Percentiles rank a stretch among this genome's conserved stretches.
Conservation (phyloP, 2,888 invertebrate species). For the Xanthia icteritia region DNA sequence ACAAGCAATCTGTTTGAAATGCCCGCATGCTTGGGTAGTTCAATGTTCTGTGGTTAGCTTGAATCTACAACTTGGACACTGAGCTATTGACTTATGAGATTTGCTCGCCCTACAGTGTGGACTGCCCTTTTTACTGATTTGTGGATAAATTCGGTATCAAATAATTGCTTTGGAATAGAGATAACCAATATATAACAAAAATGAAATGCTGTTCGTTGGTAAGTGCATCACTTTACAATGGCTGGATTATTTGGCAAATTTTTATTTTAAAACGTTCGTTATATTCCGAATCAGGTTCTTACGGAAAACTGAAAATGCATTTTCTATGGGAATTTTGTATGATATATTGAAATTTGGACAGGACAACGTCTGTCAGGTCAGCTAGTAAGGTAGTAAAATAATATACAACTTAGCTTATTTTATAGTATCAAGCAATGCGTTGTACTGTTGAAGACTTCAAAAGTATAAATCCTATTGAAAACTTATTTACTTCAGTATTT, state of each 20-base stretch:
- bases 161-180: neutral
- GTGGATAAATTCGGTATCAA: conserved; percentile 5
- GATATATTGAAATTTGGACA: no score
- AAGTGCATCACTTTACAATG: no score
- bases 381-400: no score
- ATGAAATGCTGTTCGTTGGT: neutral
- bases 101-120: neutral
- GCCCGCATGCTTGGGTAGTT: conserved; percentile 39
- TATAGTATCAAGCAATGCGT: no score
- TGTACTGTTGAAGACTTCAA: neutral
- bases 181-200: neutral
- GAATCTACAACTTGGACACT: conserved; percentile 32
- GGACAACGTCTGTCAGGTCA: no score
- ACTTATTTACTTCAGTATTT: no score
- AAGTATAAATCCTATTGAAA: no score
- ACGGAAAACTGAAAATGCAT: no score
- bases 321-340: no score
- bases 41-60: conserved; percentile 10
- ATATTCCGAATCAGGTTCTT: no score
- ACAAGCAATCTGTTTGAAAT: conserved; percentile 28
- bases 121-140: neutral
- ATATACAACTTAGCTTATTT: neutral
- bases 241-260: no score
- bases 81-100: conserved; percentile 29
- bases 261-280: no score